These are phyloP conservation scores for Falco columbarius DNA, from an alignment of 2,797 vertebrate genomes.

Conservation along the genomic window DNA sequence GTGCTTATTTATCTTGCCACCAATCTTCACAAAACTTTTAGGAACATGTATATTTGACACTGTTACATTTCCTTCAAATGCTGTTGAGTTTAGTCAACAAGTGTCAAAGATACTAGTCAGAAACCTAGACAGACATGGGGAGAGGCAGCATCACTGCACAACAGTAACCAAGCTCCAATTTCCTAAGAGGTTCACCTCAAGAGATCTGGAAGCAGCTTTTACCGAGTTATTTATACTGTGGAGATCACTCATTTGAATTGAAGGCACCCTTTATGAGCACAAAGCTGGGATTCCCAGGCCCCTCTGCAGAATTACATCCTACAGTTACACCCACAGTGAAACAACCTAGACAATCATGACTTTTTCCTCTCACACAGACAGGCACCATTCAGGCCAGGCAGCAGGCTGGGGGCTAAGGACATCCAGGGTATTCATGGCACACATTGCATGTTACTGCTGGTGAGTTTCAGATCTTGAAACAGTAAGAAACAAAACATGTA, in stretches of 20 bases:
- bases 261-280: not conserved
- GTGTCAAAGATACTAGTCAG: not conserved
- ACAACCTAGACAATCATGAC: not conserved
- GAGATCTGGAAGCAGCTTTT: not conserved
- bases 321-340: not conserved
- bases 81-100: not conserved
- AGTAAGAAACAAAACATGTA: not conserved
- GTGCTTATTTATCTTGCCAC: not conserved
- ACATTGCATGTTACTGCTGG: too few species aligned
- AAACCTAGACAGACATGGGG: fast-evolving
- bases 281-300: not conserved
- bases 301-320: not conserved
- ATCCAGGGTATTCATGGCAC: fast-evolving
- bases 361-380: not conserved
- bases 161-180: not conserved
- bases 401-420: not conserved
- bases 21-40: not conserved
- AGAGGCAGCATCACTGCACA: not conserved
- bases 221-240: not conserved
- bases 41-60: not conserved
- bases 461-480: too few species aligned
- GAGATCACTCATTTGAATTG: not conserved
- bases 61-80: not conserved
- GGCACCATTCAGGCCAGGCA: not conserved
- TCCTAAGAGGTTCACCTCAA: not conserved